Percentiles rank a stretch among this genome's conserved stretches.
These are phyloP conservation scores for Meandrusa payeni DNA, from an alignment of 2,888 invertebrate species.

Conservation along the genomic window DNA sequence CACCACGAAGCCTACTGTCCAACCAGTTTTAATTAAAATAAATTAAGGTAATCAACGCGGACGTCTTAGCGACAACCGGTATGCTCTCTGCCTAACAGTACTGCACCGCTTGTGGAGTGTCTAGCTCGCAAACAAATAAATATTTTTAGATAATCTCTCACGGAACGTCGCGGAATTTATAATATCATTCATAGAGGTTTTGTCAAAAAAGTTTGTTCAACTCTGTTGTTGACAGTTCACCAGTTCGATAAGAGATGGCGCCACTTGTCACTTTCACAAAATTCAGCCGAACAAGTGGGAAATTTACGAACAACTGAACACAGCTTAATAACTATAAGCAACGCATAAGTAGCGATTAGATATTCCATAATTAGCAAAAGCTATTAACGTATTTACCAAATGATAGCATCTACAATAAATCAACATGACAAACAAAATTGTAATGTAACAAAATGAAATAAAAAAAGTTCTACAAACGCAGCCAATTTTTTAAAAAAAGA, in stretches of 20 bases:
- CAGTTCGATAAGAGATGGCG: slow-evolving; percentile 11
- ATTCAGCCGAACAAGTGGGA: too few relatives aligned
- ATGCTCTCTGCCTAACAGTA: slow-evolving; percentile 16
- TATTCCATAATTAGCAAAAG: too few relatives aligned
- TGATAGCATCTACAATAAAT: too few relatives aligned
- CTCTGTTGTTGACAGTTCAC: neutral
- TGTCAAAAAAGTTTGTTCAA: neutral
- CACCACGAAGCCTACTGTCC: slow-evolving; percentile 28
- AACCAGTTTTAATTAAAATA: slow-evolving; percentile 41
- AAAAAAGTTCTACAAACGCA: too few relatives aligned
- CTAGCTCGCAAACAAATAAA: neutral
- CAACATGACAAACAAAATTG: too few relatives aligned
- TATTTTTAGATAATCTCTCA: slow-evolving; percentile 3
- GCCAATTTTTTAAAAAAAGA: too few relatives aligned
- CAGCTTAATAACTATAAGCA: too few relatives aligned
- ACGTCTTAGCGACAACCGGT: slow-evolving; percentile 18
- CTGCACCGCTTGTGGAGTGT: slow-evolving; percentile 1
- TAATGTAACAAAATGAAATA: too few relatives aligned
- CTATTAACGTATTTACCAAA: too few relatives aligned
- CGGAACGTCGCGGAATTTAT: neutral
- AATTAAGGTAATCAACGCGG: slow-evolving; percentile 34
- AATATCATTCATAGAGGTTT: neutral
- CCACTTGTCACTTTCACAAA: too few relatives aligned
- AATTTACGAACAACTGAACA: too few relatives aligned
- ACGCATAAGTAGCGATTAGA: too few relatives aligned